A percentile compares a stretch with the other conserved stretches of the same genome.
Conservation (phyloP, 2,797 vertebrate genomes). For the Danio albolineatus region DNA sequence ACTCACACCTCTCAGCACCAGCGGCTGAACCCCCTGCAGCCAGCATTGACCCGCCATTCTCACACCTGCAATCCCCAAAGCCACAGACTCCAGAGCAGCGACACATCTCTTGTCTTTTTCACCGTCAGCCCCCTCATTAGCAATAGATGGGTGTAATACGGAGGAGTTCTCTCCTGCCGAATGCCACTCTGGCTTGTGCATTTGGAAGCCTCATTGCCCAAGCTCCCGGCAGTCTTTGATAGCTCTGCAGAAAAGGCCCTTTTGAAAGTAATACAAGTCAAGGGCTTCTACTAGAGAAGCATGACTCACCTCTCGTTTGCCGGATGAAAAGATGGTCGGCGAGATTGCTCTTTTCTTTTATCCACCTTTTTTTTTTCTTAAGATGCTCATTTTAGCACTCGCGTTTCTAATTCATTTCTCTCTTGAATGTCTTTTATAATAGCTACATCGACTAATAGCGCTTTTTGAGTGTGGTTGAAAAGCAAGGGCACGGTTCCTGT, state of each 20-base stretch:
- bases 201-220: constrained; percentile 58
- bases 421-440: constrained; percentile 53
- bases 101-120: constrained; percentile 40
- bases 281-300: constrained; percentile 60
- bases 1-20: constrained; percentile 40
- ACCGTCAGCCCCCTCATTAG: constrained; percentile 57
- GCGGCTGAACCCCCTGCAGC: constrained; percentile 35
- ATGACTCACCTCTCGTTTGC: constrained; percentile 63
- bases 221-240: constrained; percentile 58
- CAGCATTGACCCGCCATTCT: constrained; percentile 45
- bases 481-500: constrained; percentile 43
- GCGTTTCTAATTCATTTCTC: constrained; percentile 55
- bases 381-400: constrained; percentile 51
- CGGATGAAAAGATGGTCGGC: constrained; percentile 64
- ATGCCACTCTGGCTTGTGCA: constrained; percentile 47
- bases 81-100: constrained; percentile 16
- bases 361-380: constrained; percentile 37
- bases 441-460: constrained; percentile 51
- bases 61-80: constrained; percentile 51
- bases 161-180: constrained; percentile 48
- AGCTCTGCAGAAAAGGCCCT: constrained; percentile 60
- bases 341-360: constrained; percentile 56
- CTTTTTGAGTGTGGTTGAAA: constrained; percentile 56
- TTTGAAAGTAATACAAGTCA: constrained; percentile 64
- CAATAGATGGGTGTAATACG: constrained; percentile 44